Evolutionary conservation across 2,113 vertebrate species (phyloP).

Genomic region (Spizaetus ornatus): DNA sequence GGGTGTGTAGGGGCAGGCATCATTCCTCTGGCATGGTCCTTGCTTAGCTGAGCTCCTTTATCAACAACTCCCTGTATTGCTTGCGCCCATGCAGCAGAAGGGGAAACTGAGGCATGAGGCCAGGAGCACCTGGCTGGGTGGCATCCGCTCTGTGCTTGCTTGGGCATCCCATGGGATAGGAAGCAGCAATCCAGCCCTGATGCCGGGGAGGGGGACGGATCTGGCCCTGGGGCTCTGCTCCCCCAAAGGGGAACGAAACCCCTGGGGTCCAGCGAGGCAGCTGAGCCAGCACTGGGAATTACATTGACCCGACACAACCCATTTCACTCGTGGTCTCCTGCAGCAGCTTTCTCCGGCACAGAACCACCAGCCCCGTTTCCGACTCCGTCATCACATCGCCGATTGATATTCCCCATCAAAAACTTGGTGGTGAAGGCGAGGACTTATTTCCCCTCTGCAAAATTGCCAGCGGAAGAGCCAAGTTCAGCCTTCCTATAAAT

Average conservation of each 20-base stretch:
- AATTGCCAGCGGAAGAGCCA: neutral
- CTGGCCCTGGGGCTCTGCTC: fast-evolving
- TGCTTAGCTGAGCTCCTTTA: neutral
- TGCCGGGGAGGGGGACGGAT: fast-evolving
- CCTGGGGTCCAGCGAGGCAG: fast-evolving
- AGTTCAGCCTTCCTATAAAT: neutral
- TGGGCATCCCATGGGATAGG: neutral
- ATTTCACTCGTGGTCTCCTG: neutral
- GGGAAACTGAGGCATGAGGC: neutral
- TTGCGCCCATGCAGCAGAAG: neutral
- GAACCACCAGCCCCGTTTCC: fast-evolving
- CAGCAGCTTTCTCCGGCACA: neutral
- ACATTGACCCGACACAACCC: neutral
- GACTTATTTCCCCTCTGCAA: neutral
- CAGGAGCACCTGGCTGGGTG: neutral
- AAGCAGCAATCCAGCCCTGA: neutral
- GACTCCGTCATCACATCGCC: fast-evolving
- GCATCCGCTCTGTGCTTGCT: neutral
- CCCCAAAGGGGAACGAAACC: too few species aligned
- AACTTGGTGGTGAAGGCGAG: fast-evolving
- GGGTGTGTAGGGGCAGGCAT: fast-evolving
- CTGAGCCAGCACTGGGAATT: fast-evolving
- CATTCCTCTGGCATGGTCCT: too few species aligned
- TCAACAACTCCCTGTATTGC: too few species aligned
- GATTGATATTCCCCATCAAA: neutral